phyloP scores from a whole-genome alignment of 2,888 invertebrate species.

The Caenorhabditis sp. region DNA sequence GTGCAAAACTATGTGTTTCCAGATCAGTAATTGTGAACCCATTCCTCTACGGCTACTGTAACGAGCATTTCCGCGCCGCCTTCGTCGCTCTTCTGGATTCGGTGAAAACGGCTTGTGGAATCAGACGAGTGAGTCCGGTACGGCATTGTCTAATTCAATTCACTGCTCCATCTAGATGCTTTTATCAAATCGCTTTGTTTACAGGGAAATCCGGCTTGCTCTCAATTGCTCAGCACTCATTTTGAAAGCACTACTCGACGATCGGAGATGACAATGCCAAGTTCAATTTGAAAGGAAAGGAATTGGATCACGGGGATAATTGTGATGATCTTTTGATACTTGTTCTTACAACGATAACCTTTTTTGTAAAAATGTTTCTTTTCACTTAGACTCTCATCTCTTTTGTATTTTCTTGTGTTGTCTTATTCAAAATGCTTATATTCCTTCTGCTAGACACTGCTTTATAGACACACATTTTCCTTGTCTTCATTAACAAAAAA shows the following conservation, averaged over 20 bases:
- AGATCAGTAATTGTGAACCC: slow-evolving; percentile 81
- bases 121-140: slow-evolving; percentile 54
- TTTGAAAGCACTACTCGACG: slow-evolving; percentile 54
- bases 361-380: neutral
- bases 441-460: slow-evolving; percentile 9
- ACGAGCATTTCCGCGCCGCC: slow-evolving; percentile 81
- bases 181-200: neutral
- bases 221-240: slow-evolving; percentile 45
- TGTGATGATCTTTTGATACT: neutral
- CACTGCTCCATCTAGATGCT: too few species aligned
- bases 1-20: slow-evolving; percentile 40
- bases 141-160: slow-evolving; percentile 15
- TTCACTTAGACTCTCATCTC: neutral
- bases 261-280: slow-evolving; percentile 43
- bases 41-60: slow-evolving; percentile 79
- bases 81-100: slow-evolving; percentile 72
- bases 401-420: neutral
- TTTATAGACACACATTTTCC: neutral
- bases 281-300: slow-evolving; percentile 40
- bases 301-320: neutral
- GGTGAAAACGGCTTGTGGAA: slow-evolving; percentile 45
- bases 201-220: slow-evolving; percentile 54
- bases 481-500: too few species aligned
- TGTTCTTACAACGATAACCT: slow-evolving; percentile 1
- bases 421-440: too few species aligned